Conservation (phyloP, 2,888 invertebrate genomes). For the Platycheirus albimanus region DNA sequence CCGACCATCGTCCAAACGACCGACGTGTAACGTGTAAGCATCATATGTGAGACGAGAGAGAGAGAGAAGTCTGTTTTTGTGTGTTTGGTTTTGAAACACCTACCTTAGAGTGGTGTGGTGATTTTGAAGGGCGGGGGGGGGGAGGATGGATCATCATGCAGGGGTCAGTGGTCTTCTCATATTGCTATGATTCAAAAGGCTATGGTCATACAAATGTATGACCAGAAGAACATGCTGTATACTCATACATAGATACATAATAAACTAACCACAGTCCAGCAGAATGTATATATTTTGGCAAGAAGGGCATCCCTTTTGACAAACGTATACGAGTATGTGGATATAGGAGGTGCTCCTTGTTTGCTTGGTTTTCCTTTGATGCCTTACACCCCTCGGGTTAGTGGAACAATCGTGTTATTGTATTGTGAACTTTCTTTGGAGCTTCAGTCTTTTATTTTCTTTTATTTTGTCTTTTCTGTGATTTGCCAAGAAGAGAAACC, state of each 20-base stretch:
- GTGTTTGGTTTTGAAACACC: conserved; percentile 23
- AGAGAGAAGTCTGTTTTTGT: conserved; percentile 22
- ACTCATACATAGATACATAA: neutral
- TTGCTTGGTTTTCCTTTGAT: conserved; percentile 34
- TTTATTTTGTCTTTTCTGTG: conserved; percentile 11
- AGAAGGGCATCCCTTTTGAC: conserved; percentile 35
- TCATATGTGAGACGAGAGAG: conserved; percentile 17
- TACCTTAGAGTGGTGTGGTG: neutral
- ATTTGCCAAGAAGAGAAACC: neutral
- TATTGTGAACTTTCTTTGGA: conserved; percentile 31
- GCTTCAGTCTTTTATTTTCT: conserved; percentile 13
- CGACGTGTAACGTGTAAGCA: conserved; percentile 28
- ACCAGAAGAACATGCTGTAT: conserved; percentile 8
- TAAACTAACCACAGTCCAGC: conserved; percentile 15
- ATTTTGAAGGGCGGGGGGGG: conserved; percentile 19
- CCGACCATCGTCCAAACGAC: neutral
- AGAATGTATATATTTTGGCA: conserved; percentile 36
- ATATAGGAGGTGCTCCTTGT: no score
- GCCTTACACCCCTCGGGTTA: conserved; percentile 17
- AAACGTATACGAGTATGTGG: neutral
- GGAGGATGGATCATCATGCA: conserved; percentile 37
- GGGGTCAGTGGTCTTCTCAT: conserved; percentile 62
- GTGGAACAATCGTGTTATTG: conserved; percentile 43
- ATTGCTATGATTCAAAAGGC: conserved; percentile 40
- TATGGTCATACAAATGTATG: conserved; percentile 40